phyloP scores from a whole-genome alignment of 2,888 invertebrate species.

The Timandra comae region DNA sequence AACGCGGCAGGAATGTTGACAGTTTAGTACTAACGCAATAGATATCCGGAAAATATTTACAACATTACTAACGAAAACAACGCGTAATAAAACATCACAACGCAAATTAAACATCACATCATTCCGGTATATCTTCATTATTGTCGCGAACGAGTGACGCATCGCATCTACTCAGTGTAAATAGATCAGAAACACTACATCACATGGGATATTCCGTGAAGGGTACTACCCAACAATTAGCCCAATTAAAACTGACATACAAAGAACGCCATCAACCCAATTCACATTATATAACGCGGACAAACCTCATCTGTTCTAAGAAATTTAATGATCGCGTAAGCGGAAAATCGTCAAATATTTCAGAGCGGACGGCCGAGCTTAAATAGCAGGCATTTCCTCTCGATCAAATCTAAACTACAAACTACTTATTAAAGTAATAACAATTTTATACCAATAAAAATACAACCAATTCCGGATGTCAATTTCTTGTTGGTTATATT shows the following conservation, averaged over 20 bases:
- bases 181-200: too few relatives aligned
- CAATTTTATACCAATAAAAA: constrained; percentile 38
- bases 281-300: constrained; percentile 30
- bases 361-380: constrained; percentile 30
- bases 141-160: constrained; percentile 29
- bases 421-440: constrained; percentile 35
- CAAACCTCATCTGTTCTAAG: constrained; percentile 23
- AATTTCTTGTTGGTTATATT: constrained; percentile 55
- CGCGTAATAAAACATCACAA: constrained; percentile 14
- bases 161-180: constrained; percentile 10
- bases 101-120: constrained; percentile 15
- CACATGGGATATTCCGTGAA: constrained; percentile 46
- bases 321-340: constrained; percentile 21
- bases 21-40: not conserved
- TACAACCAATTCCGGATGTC: constrained; percentile 58
- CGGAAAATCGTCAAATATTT: constrained; percentile 29
- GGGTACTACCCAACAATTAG: constrained; percentile 57
- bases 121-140: constrained; percentile 16
- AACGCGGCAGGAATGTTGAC: too few relatives aligned
- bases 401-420: constrained; percentile 30
- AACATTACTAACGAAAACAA: constrained; percentile 15
- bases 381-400: constrained; percentile 35
- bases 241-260: constrained; percentile 51
- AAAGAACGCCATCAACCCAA: constrained; percentile 31
- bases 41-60: constrained; percentile 14